Conservation (phyloP, 2,888 invertebrate genomes). For the Pachydiplax longipennis region DNA sequence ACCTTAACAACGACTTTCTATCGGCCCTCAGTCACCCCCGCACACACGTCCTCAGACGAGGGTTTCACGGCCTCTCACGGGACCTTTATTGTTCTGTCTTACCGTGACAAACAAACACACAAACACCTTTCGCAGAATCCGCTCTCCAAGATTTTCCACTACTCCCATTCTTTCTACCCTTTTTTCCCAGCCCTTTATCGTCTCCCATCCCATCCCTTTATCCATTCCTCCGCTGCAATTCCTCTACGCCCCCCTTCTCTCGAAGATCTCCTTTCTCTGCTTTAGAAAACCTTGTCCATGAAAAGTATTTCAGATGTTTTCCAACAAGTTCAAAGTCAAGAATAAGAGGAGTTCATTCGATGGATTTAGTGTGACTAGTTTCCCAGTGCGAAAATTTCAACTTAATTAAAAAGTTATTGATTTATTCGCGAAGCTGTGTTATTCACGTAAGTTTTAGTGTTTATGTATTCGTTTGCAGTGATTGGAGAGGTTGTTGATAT, state of each 20-base stretch:
- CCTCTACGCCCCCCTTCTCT: background rate
- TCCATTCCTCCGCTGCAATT: background rate
- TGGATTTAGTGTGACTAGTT: no score
- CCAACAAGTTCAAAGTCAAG: no score
- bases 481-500: no score
- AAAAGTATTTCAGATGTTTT: no score
- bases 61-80: background rate
- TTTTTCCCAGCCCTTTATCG: background rate
- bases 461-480: no score
- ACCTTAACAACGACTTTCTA: background rate
- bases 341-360: no score
- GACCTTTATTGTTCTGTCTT: conserved; percentile 40
- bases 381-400: no score
- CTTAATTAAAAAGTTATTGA: no score
- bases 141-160: background rate
- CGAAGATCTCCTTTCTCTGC: background rate
- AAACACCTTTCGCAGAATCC: conserved; percentile 7
- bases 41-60: background rate
- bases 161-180: background rate
- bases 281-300: background rate
- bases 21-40: background rate
- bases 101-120: conserved; percentile 7
- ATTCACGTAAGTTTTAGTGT: no score
- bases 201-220: background rate
- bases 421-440: no score